Evolutionary conservation across 2,113 vertebrate species (phyloP), one percentile per base, ranked within the genome.

Genomic region (Brienomyrus brachyistius): DNA sequence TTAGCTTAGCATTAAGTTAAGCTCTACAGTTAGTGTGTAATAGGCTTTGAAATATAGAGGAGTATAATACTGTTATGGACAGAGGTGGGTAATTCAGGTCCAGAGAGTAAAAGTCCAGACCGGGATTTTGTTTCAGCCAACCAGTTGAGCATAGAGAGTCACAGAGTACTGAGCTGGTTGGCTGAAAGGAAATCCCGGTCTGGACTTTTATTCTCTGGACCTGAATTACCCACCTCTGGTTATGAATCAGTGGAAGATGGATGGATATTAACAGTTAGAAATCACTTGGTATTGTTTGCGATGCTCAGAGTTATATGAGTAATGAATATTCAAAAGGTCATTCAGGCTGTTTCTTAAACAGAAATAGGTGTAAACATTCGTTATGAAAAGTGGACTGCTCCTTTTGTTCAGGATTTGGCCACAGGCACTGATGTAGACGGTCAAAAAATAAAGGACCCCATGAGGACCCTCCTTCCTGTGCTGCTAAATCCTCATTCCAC

Each of bases 381-480:
- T 59, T 50, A 50, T 59, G 0, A 88, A 85, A 87, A 31, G 31
- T 80, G 4, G 31, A 80, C 40, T 48, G 43, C 9, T 48, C 19
- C 40, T 21, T 21, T 74, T 27, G 91, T 86, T 21, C 91, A 99
- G 98, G 98, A 99, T 91, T 95, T 99, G 80, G 98, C 98, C 23
- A 95, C 98, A 89, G 98, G 98, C 88, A 95, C 94, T 1, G 98
- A 99, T 87, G 97, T 93, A 43, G 98, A 98, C 0, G 98, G 98
- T 43, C 93, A 96, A 89, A 99, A 97, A 94, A 97, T 99, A 35
- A 99, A 97, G 92, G 98, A 99, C 89, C 95, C 96, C 0, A 99
- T 99, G 98, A 96, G 98, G 93, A 98, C 98, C 1, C 96, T 99
- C 40, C 96, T 99, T 92, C 98, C 98, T 1, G 97, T 99, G 91